These are phyloP conservation scores for Calephelis nemesis DNA, from an alignment of 1,140 invertebrate genomes.

Conservation along the genomic window DNA sequence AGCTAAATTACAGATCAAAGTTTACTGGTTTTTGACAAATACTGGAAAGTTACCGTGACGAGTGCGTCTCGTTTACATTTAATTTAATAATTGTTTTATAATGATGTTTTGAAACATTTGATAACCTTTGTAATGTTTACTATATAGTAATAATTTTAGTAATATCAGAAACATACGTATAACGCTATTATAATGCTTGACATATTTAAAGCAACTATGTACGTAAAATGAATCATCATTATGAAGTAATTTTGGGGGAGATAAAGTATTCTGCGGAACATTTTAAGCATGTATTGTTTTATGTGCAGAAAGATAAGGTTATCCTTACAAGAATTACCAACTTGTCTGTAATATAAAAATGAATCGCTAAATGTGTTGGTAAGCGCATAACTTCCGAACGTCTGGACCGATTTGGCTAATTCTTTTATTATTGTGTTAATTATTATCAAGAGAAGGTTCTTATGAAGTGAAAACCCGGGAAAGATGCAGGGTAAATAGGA, in stretches of 20 bases:
- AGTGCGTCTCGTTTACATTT: background rate
- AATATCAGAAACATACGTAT: background rate
- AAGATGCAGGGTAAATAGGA: too few relatives aligned
- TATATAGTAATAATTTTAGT: background rate
- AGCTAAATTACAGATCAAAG: background rate
- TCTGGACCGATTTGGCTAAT: too few relatives aligned
- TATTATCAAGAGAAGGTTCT: too few relatives aligned
- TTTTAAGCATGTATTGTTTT: too few relatives aligned
- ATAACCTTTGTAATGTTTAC: slow-evolving; percentile 13
- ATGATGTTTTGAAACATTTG: background rate
- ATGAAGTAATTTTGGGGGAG: background rate
- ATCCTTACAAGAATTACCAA: too few relatives aligned
- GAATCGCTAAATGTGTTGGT: too few relatives aligned
- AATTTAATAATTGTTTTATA: slow-evolving; percentile 19
- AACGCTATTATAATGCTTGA: background rate
- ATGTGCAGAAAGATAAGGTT: too few relatives aligned
- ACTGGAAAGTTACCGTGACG: slow-evolving; percentile 10
- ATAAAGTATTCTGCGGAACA: too few relatives aligned
- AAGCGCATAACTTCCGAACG: too few relatives aligned
- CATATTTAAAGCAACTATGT: background rate
- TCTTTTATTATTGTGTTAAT: too few relatives aligned
- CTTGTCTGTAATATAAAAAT: too few relatives aligned
- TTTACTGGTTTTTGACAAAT: background rate
- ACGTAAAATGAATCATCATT: background rate
- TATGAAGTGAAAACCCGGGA: too few relatives aligned